Evolutionary conservation across 2,797 vertebrate genomes (phyloP), one percentile per base, ranked within the genome.

Genomic region (Hyperoplus lanceolatus): DNA sequence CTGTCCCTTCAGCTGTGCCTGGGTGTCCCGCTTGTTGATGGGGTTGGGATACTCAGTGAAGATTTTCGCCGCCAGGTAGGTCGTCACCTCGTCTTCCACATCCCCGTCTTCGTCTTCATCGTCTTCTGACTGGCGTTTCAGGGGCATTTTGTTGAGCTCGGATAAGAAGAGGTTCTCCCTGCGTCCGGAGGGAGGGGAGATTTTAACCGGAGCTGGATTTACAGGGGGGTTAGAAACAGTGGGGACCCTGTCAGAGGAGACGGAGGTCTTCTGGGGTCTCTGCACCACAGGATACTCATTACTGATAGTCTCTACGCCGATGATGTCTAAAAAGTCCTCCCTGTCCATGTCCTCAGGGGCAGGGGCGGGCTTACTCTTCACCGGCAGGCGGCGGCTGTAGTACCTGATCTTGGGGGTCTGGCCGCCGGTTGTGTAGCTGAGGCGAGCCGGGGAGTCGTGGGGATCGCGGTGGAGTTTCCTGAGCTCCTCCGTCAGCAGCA

Each of bases 241-340:
- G 2, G 84, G 75, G 55, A 89, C 64, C 18, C 91, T 86, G 68
- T 85, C 87, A 5, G 85, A 43, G 46, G 96, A 79, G 14, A 95
- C 80, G 39, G 92, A 84, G 6, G 95, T 96, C 82, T 98, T 97
- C 90, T 89, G 83, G 68, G 95, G 96, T 71, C 97, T 95, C 84
- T 88, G 96, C 80, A 95, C 95, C 38, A 96, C 91, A n/a, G 96
- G 93, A 50, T 96, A 97, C 85, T 97, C 96, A 75, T 96, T 97
- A 21, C 92, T 95, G 83, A 96, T 87, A 51, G 93, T 96, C 83
- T 98, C 97, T 78, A 96, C 93, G 42, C 96, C 97, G 79, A 99
- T 96, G 79, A 99, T 96, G 83, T 95, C 97, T 58, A 99, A 83
- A 77, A 99, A 96, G 60, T 99, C 97, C 93, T 99, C 98, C 5